Evolutionary conservation across 2,113 vertebrate genomes (phyloP), one percentile per base, ranked within the genome.

Genomic region (Salvelinus fontinalis): DNA sequence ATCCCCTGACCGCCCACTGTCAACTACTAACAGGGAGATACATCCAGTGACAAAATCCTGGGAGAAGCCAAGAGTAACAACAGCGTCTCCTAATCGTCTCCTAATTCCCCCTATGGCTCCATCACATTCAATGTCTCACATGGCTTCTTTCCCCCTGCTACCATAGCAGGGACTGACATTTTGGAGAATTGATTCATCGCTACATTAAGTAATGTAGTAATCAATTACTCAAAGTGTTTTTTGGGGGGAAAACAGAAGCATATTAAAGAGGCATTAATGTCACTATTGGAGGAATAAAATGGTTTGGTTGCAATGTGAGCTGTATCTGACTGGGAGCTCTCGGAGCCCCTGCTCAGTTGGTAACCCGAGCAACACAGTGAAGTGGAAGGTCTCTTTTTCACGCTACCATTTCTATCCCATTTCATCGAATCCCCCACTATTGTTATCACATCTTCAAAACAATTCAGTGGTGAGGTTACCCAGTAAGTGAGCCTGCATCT

Each of bases 191-290:
- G 89, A 92, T 92, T 92, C 84, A 85, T 84, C 82, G 86, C 89
- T 92, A 93, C 92, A 91, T 93, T 94, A 93, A 89, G 80, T 91
- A 90, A 90, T 89, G 81, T 81, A 85, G 81, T 90, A 88, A 90
- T 93, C 88, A 88, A 86, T 93, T 93, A 92, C 89, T 91, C 80
- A 79, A 84, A 88, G 80, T 81, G 85, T 88, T 91, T 89, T 89
- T 72, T 84, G 0, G 34, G 71, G 79, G 73, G 79, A 79, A 87
- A 78, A 87, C 78, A 72, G 77, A 74, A 80, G 87, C 85, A 89
- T 88, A 93, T 92, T 90, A 90, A 91, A 89, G 79, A 85, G 87
- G 84, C 91, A 89, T 88, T 73, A 75, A 81, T 84, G 90, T 92
- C 90, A 92, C 85, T 74, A 57, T 0, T 76, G 84, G 75, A 71